These are phyloP conservation scores for Bombylius major DNA, from an alignment of 2,888 invertebrate species.

Conservation along the genomic window DNA sequence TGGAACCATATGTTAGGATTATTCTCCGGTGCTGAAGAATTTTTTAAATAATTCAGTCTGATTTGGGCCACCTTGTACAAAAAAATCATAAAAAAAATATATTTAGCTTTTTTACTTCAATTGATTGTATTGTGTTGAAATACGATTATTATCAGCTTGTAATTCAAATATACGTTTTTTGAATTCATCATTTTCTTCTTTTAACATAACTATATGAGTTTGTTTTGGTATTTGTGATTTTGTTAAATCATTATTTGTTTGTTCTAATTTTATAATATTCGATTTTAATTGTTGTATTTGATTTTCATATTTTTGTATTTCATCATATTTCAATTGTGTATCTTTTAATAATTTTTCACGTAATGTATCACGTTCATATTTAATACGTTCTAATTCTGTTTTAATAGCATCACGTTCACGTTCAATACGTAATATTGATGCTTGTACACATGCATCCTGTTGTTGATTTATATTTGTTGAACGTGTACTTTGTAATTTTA, in stretches of 20 bases:
- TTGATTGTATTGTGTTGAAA: constrained; percentile 43
- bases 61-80: no score
- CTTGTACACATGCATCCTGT: constrained; percentile 28
- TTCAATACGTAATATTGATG: constrained; percentile 29
- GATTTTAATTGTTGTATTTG: constrained; percentile 39
- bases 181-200: constrained; percentile 44
- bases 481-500: not conserved
- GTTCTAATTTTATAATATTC: constrained; percentile 41
- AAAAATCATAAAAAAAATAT: no score
- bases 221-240: constrained; percentile 39
- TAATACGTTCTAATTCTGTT: constrained; percentile 43
- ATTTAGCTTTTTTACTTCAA: constrained; percentile 30
- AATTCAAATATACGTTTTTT: constrained; percentile 39
- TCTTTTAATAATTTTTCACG: constrained; percentile 43
- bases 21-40: constrained; percentile 50
- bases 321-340: constrained; percentile 37
- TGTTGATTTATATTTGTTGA: constrained; percentile 3
- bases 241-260: constrained; percentile 43
- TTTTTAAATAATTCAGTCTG: constrained; percentile 37
- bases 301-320: constrained; percentile 38
- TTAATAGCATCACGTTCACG: constrained; percentile 44
- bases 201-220: constrained; percentile 39
- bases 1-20: no score
- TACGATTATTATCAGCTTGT: constrained; percentile 42
- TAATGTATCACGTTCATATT: constrained; percentile 46